phyloP scores from a whole-genome alignment of 2,888 invertebrate genomes.

The Microctonus brassicae region DNA sequence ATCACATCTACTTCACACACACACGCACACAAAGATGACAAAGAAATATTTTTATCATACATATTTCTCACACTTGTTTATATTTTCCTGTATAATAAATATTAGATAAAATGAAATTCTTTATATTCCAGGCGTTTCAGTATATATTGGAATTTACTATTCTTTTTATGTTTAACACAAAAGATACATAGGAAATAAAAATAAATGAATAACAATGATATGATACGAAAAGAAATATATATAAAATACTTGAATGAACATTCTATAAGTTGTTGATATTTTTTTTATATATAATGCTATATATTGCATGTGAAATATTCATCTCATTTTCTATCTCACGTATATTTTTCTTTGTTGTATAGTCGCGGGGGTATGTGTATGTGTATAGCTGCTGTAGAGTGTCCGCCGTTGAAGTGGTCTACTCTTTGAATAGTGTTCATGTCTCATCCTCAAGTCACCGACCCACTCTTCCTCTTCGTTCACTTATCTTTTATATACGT shows the following conservation, averaged over 20 bases:
- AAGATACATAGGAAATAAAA: not conserved
- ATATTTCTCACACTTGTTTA: not conserved
- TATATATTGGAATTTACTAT: not conserved
- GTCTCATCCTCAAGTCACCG: conserved; percentile 14
- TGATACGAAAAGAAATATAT: not conserved
- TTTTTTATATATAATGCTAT: not conserved
- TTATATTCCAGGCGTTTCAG: not conserved
- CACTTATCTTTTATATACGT: not conserved
- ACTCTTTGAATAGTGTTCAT: conserved; percentile 8
- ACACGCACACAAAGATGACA: not conserved
- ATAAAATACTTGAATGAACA: not conserved
- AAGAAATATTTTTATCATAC: not conserved
- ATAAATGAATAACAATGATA: not conserved
- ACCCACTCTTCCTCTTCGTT: conserved; percentile 5
- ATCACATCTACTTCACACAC: not conserved
- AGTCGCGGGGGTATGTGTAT: not conserved
- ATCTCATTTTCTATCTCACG: not conserved
- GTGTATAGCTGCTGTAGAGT: conserved; percentile 6
- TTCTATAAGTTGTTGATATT: not conserved
- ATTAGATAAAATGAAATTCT: not conserved
- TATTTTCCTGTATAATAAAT: not conserved
- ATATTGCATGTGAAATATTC: not conserved
- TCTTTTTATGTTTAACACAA: not conserved
- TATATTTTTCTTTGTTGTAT: no score
- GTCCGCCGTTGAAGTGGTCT: conserved; percentile 28